Conservation (phyloP, 92 coral and sea anemone species). For the Phenganax marumi region DNA sequence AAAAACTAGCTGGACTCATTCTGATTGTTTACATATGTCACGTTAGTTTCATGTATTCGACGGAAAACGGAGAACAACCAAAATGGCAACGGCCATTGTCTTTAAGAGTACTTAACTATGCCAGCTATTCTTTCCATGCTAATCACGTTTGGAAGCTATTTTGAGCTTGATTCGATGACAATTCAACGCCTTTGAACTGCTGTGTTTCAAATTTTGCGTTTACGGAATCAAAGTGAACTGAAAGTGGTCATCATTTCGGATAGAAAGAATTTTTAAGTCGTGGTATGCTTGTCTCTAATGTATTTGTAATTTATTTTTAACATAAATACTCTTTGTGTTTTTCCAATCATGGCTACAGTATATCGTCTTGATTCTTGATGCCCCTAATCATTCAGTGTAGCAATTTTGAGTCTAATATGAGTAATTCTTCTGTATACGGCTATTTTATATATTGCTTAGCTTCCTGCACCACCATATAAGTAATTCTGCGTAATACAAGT, state of each 20-base stretch:
- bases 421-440: background rate
- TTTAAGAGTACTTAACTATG: conserved; percentile 21
- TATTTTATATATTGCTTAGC: background rate
- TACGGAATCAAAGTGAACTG: conserved; percentile 35
- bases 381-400: conserved; percentile 23
- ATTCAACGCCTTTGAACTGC: conserved; percentile 9
- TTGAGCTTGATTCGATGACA: conserved; percentile 46
- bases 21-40: conserved; percentile 26
- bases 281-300: background rate
- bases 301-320: background rate
- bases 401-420: background rate
- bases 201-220: conserved; percentile 37
- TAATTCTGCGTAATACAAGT: conserved; percentile 3
- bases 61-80: conserved; percentile 12
- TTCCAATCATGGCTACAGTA: background rate
- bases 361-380: background rate
- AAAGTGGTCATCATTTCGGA: background rate
- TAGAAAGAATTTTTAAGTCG: background rate
- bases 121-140: conserved; percentile 39
- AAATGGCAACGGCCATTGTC: conserved; percentile 7
- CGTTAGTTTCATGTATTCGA: conserved; percentile 21
- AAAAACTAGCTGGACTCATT: background rate
- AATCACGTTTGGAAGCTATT: conserved; percentile 34
- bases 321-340: background rate
- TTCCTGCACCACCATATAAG: conserved; percentile 4